Conservation (phyloP, 2,113 vertebrate species). For the Nettapus auritus region DNA sequence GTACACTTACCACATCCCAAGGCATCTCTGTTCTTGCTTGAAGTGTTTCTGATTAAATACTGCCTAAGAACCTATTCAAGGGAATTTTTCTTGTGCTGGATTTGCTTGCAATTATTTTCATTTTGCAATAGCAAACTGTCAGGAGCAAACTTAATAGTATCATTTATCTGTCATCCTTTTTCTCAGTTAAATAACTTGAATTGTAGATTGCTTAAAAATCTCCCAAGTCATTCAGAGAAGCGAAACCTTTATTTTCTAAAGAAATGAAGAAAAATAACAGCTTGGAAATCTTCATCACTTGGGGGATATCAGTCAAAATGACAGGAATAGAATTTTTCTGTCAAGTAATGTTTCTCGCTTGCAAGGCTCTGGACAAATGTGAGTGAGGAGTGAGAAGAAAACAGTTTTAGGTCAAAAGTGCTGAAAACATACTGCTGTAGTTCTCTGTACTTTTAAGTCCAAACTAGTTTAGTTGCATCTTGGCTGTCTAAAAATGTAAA, state of each 20-base stretch:
- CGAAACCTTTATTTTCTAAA: constrained; percentile 9
- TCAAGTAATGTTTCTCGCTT: background rate
- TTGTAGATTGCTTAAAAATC: constrained; percentile 2
- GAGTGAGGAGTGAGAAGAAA: background rate
- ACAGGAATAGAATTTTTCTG: background rate
- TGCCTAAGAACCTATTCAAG: background rate
- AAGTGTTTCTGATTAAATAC: background rate
- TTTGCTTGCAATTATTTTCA: constrained; percentile 9
- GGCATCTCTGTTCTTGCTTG: background rate
- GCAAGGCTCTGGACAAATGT: background rate
- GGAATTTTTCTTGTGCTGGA: background rate
- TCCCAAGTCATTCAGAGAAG: background rate
- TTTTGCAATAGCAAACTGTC: background rate
- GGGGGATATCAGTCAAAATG: constrained; percentile 8
- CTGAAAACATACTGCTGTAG: background rate
- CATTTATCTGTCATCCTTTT: background rate
- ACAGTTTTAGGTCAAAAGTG: background rate
- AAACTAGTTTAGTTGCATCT: background rate
- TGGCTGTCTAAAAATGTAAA: background rate
- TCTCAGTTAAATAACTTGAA: background rate
- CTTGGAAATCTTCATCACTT: constrained; percentile 1
- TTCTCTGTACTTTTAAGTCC: background rate
- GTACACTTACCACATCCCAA: background rate
- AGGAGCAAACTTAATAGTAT: background rate
- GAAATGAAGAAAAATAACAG: background rate